A percentile compares a stretch with the other conserved stretches of the same genome.
Conservation (phyloP, 2,113 vertebrate genomes). For the Prionailurus bengalensis region DNA sequence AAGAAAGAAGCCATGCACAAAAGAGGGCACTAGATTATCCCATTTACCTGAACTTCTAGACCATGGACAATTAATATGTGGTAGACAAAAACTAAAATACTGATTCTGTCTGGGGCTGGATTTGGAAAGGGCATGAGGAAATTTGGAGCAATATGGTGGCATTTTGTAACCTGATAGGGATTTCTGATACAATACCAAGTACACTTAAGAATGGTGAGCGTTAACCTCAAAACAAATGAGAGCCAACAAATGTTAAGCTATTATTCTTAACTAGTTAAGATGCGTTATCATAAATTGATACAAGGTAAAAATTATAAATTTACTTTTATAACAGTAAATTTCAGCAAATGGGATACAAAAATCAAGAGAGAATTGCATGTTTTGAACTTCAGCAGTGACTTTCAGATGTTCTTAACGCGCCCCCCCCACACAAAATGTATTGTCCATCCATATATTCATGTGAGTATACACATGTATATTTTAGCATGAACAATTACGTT, state of each 20-base stretch:
- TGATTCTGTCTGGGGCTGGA: background rate
- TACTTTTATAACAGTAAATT: background rate
- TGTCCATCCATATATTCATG: background rate
- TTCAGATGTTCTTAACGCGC: background rate
- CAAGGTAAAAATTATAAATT: background rate
- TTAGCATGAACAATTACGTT: background rate
- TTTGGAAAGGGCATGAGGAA: background rate
- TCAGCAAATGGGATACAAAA: background rate
- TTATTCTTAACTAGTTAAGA: background rate
- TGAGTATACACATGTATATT: background rate
- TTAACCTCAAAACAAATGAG: background rate
- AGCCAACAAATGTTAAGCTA: background rate
- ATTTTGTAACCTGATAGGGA: background rate
- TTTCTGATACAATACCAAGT: background rate
- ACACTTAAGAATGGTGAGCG: background rate
- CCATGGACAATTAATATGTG: background rate
- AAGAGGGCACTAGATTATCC: background rate
- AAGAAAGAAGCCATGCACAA: background rate
- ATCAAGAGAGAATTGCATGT: background rate
- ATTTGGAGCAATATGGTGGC: background rate
- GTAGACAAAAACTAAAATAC: background rate
- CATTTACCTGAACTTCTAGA: background rate
- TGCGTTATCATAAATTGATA: background rate
- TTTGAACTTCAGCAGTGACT: background rate
- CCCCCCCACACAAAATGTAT: background rate